phyloP scores from a whole-genome alignment of 2,113 vertebrate genomes.

The Leucoraja erinaceus region DNA sequence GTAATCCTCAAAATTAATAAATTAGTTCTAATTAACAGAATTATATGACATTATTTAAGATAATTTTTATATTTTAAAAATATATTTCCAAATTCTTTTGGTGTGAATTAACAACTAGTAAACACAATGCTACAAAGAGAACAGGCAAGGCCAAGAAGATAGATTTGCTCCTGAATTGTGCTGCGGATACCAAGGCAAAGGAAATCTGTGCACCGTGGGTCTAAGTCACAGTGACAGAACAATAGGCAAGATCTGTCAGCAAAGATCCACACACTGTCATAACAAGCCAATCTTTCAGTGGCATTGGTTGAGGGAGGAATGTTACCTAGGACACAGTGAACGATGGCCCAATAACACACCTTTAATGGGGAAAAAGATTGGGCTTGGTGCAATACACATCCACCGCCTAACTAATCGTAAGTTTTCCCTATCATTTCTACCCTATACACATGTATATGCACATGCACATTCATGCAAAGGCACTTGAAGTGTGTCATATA shows the following conservation, averaged over 20 bases:
- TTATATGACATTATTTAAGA: constrained; percentile 21
- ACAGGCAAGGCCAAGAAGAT: not conserved
- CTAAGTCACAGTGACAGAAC: not conserved
- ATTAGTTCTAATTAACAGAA: constrained; percentile 35
- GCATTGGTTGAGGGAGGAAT: not conserved
- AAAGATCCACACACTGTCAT: not conserved
- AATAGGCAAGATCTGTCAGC: not conserved
- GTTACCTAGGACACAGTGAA: not conserved
- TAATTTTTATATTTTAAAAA: constrained; percentile 33
- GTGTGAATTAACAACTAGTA: constrained; percentile 17
- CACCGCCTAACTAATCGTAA: not conserved
- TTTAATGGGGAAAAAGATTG: not conserved
- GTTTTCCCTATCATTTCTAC: not conserved
- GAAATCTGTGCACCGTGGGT: too few relatives aligned
- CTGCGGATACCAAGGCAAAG: not conserved
- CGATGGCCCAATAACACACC: not conserved
- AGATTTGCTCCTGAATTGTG: not conserved
- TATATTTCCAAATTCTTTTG: constrained; percentile 35
- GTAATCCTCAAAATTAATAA: constrained; percentile 23
- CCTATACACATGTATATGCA: not conserved
- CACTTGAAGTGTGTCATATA: not conserved
- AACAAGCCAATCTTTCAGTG: not conserved
- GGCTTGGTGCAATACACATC: not conserved
- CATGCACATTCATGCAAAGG: not conserved
- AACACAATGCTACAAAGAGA: not conserved